phyloP scores from a whole-genome alignment of 1,140 invertebrate species.

The Drosophila novamexicana region DNA sequence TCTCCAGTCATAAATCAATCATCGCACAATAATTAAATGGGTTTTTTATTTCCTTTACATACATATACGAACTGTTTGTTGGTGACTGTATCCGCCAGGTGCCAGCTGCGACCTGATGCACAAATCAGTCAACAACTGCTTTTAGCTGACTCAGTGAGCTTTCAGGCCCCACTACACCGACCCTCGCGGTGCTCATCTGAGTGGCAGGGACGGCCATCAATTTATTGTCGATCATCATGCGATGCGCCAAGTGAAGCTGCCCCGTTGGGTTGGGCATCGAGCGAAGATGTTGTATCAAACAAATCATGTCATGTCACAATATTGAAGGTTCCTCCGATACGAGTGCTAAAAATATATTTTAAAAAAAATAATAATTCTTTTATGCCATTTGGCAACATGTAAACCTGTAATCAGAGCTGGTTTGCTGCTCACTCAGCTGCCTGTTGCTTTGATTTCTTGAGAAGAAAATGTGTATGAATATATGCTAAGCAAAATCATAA shows the following conservation, averaged over 20 bases:
- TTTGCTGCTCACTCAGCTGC: conserved; percentile 16
- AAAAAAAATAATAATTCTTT: conserved; percentile 18
- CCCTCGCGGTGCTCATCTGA: not conserved
- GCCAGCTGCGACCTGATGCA: not conserved
- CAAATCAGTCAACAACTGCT: conserved; percentile 53
- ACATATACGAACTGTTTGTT: not conserved
- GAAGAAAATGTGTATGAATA: conserved; percentile 5
- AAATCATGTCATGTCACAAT: conserved; percentile 73
- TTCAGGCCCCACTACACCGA: not conserved
- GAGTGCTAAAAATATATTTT: conserved; percentile 45
- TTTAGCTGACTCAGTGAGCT: conserved; percentile 72
- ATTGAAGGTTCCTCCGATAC: conserved; percentile 63
- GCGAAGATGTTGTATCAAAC: conserved; percentile 39
- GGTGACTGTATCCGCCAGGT: conserved; percentile 34
- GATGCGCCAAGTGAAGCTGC: conserved; percentile 34
- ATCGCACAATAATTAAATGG: conserved; percentile 60
- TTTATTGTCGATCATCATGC: conserved; percentile 80
- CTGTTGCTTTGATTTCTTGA: conserved; percentile 20
- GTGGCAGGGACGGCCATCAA: conserved; percentile 47
- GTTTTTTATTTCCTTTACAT: conserved; percentile 16
- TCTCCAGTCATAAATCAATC: conserved; percentile 60
- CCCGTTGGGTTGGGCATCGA: conserved; percentile 9
- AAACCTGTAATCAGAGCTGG: conserved; percentile 41
- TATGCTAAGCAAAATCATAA: conserved; percentile 20
- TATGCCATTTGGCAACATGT: conserved; percentile 4